Evolutionary conservation across 2,888 invertebrate species (phyloP), one percentile per base, ranked within the genome.

Genomic region (Brassicogethes aeneus): DNA sequence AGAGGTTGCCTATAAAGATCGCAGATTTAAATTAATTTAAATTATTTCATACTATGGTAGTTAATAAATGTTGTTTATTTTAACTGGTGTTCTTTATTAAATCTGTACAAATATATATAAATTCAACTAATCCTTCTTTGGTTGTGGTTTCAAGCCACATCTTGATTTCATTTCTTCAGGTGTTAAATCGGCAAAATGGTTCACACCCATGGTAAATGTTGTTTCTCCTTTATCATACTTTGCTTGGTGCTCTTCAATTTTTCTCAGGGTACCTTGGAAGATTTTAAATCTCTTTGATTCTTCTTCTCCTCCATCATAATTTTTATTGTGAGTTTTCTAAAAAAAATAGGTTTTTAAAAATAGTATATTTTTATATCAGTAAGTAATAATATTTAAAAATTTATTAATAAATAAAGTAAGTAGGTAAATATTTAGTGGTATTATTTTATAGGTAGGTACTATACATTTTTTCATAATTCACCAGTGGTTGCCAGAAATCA

Each of bases 1-100:
- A 16, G 76, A 85, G 68, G 73, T 89, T 1, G 74, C 79, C 31
- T 89, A 89, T 69, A 79, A 72, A 56, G 87, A 88, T 58, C 79
- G 88, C 56, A 46, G 60, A 16, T 80, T 77, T 57, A 87, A 85
- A 70, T 79, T 83, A 45, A 64, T 70, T 42, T 82, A 79, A 73
- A 32, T 12, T 32, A 32, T 32, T 10, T 23, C n/a, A n/a, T n/a
- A n/a, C n/a, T n/a, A n/a, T n/a, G n/a, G n/a, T n/a, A n/a, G n/a
- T n/a, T n/a, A n/a, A n/a, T n/a, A n/a, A n/a, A n/a, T n/a, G n/a
- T n/a, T n/a, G n/a, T n/a, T n/a, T n/a, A n/a, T n/a, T n/a, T n/a
- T n/a, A n/a, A n/a, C n/a, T n/a, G n/a, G n/a, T n/a, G n/a, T n/a
- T n/a, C n/a, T n/a, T n/a, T n/a, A n/a, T n/a, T n/a, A n/a, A n/a